Evolutionary conservation across 1,140 invertebrate genomes (phyloP), one percentile per base, ranked within the genome.

Genomic region (Muscidifurax raptorellus): DNA sequence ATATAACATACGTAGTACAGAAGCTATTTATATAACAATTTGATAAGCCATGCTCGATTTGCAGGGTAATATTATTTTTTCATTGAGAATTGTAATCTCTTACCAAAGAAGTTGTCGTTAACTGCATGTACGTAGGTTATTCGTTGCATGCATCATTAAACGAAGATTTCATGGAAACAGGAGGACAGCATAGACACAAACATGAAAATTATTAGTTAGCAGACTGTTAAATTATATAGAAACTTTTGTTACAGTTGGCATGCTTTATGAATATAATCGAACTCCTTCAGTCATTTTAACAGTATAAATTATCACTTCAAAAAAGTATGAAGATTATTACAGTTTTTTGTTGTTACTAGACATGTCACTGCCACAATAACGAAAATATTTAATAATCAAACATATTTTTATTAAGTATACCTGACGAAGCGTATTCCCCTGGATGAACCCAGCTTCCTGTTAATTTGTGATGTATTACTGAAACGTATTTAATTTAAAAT

Each of bases 41-140:
- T 2, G n/a, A 59, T 59, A 59, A 59, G 22, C 18, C 52, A 59
- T 59, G 52, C 52, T n/a, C 22, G 18, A 59, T 59, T 59, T 59
- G 15, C 22, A 59, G 22, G n/a, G 6, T 22, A 59, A 22, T 7
- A 59, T 59, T 59, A 59, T 6, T 47, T 13, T 59, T 59, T 59
- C 52, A 59, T 59, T 59, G 4, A 22, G 18, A n/a, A 59, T 22
- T 18, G 5, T 59, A n/a, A 59, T 59, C 52, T 95, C 98, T 98
- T 97, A 99, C 98, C 98, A 94, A 99, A 99, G 94, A 99, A 99
- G 95, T 99, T 99, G 96, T 99, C 98, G 95, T 99, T 99, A 95
- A 98, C 98, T 98, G 95, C 93, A 91, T 78, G 86, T 86, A 86
- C 86, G 72, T 87, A 86, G 86, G 85, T 93, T 92, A 92, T 90